Evolutionary conservation across 1,140 invertebrate genomes (phyloP).

Genomic region (Subanguina moxae): DNA sequence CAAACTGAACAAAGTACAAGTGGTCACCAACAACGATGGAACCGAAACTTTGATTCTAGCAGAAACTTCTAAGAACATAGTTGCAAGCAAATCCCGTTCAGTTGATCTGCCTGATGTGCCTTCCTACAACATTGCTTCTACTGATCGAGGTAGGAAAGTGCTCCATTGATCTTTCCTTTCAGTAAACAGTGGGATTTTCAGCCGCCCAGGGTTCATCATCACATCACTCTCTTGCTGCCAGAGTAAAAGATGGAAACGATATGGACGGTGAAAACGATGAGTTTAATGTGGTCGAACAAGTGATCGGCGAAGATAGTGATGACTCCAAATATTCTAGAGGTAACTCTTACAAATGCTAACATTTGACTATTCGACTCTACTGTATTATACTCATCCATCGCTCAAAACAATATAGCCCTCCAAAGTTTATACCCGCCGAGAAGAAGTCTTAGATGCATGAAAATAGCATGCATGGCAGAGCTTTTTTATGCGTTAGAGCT

Average conservation of each 20-base stretch:
- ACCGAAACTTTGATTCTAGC: conserved; percentile 36
- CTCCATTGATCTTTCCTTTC: neutral
- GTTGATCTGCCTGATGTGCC: neutral
- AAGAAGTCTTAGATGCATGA: too few relatives aligned
- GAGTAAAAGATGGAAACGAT: neutral
- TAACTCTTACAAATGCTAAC: neutral
- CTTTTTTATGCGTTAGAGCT: too few relatives aligned
- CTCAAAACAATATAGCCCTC: too few relatives aligned
- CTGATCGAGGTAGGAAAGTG: neutral
- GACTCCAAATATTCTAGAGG: neutral
- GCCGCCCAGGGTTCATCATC: too few relatives aligned
- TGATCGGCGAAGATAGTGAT: conserved; percentile 9
- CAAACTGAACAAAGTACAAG: conserved; percentile 40
- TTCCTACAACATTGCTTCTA: neutral
- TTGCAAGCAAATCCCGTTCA: neutral
- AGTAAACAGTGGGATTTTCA: too few relatives aligned
- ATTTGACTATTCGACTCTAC: neutral
- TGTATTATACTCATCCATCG: too few relatives aligned
- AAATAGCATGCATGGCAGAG: too few relatives aligned
- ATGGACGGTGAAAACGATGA: neutral
- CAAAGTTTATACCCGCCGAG: too few relatives aligned
- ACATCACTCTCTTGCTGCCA: too few relatives aligned
- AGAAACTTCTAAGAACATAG: conserved; percentile 8
- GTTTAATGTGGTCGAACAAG: conserved; percentile 13
- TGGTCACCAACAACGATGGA: conserved; percentile 37